A percentile compares a stretch with the other conserved stretches of the same genome.
Conservation (phyloP, 2,888 invertebrate genomes). For the Eristalinus aeneus region DNA sequence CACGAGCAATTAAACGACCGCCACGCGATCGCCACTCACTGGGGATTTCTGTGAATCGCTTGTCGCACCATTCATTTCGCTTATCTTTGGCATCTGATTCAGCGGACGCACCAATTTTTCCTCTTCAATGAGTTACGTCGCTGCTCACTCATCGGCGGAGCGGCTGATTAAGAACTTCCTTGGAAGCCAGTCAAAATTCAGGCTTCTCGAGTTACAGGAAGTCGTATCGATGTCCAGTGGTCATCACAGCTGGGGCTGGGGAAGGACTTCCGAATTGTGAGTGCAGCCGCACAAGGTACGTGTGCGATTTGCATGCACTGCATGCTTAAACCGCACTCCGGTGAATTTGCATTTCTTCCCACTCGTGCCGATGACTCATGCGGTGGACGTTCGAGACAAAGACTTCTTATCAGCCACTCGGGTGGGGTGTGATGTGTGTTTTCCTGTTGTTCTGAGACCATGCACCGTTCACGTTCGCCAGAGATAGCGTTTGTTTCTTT, state of each 20-base stretch:
- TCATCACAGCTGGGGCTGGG: not conserved
- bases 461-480: not conserved
- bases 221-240: conserved; percentile 20
- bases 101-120: conserved; percentile 7
- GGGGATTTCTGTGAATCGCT: conserved; percentile 5
- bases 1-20: not conserved
- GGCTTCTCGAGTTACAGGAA: conserved; percentile 62
- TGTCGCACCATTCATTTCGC: not conserved
- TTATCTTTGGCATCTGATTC: conserved; percentile 53
- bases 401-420: conserved; percentile 25
- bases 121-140: conserved; percentile 23
- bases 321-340: not conserved
- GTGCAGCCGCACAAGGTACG: conserved; percentile 52
- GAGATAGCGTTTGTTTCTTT: too few relatives aligned
- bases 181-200: conserved; percentile 41
- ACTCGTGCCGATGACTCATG: conserved; percentile 19
- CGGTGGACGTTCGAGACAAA: not conserved
- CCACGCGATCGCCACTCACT: not conserved
- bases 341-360: not conserved
- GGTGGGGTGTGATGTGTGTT: not conserved
- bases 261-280: conserved; percentile 58
- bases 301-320: not conserved
- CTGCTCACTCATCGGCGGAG: not conserved
- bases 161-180: conserved; percentile 57
- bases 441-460: not conserved